These are phyloP conservation scores for Candoia aspera DNA, from an alignment of 2,113 vertebrate genomes.

Conservation along the genomic window DNA sequence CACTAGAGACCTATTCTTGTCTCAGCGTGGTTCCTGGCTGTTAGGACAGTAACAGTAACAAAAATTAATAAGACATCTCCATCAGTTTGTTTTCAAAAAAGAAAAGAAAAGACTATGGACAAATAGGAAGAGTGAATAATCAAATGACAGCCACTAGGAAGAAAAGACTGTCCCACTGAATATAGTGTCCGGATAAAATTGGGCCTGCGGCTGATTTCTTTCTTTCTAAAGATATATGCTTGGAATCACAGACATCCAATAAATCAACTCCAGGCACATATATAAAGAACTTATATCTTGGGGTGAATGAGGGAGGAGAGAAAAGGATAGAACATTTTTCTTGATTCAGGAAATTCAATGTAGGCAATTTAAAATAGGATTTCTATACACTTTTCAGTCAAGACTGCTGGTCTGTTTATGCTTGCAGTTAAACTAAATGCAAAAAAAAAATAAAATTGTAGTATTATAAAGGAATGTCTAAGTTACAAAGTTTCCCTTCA, in stretches of 20 bases:
- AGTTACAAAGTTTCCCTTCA: not conserved
- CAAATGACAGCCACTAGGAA: not conserved
- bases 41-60: too few relatives aligned
- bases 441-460: not conserved
- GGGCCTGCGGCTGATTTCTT: not conserved
- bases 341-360: not conserved
- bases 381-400: not conserved
- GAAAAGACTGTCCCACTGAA: not conserved
- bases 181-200: not conserved
- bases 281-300: not conserved
- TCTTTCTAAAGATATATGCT: constrained; percentile 3
- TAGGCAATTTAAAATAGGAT: not conserved
- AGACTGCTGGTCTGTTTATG: not conserved
- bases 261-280: not conserved
- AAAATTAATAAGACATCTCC: not conserved
- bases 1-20: too few relatives aligned
- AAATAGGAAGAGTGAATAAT: not conserved
- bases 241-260: not conserved
- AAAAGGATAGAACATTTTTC: not conserved
- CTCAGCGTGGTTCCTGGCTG: too few relatives aligned
- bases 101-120: not conserved
- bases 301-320: not conserved
- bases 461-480: not conserved
- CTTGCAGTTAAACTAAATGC: not conserved
- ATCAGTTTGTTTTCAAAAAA: not conserved